phyloP scores from a whole-genome alignment of 1,140 invertebrate genomes.

The Pseudomyrmex flavicornis region DNA sequence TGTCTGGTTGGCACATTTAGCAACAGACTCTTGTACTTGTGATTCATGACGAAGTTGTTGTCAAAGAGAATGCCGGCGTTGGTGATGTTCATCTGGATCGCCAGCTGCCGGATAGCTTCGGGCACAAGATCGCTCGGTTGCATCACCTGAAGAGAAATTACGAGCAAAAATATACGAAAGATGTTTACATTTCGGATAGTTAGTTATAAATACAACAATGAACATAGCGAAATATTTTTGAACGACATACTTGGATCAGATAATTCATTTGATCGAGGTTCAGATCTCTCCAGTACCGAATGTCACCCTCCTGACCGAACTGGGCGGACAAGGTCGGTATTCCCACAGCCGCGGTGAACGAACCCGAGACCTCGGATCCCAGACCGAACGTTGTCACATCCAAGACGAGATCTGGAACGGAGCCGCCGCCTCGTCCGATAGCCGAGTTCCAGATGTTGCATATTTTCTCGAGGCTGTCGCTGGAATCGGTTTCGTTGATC shows the following conservation, averaged over 20 bases:
- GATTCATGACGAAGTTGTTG: conserved; percentile 94
- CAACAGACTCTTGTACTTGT: conserved; percentile 95
- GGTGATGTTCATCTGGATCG: conserved; percentile 92
- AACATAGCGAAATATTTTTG: no score
- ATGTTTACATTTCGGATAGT: not conserved
- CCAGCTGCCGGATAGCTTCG: conserved; percentile 92
- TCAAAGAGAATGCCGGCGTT: conserved; percentile 97
- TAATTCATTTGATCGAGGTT: conserved; percentile 89
- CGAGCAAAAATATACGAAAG: not conserved
- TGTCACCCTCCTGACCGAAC: conserved; percentile 92
- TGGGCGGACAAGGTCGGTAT: conserved; percentile 93
- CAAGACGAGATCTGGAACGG: conserved; percentile 91
- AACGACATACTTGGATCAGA: conserved; percentile 82
- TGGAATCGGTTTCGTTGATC: conserved; percentile 75
- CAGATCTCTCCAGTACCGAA: conserved; percentile 91
- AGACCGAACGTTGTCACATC: conserved; percentile 92
- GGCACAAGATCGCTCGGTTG: conserved; percentile 93
- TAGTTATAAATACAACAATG: not conserved
- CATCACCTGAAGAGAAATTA: conserved; percentile 85
- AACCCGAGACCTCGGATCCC: conserved; percentile 93
- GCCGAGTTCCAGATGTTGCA: conserved; percentile 78
- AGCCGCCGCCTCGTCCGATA: conserved; percentile 78
- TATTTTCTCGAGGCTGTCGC: conserved; percentile 72
- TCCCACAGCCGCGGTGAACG: conserved; percentile 91
- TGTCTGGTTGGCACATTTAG: conserved; percentile 95